Evolutionary conservation across 2,888 invertebrate species (phyloP), one percentile per base, ranked within the genome.

Genomic region (Caenorhabditis sp.): DNA sequence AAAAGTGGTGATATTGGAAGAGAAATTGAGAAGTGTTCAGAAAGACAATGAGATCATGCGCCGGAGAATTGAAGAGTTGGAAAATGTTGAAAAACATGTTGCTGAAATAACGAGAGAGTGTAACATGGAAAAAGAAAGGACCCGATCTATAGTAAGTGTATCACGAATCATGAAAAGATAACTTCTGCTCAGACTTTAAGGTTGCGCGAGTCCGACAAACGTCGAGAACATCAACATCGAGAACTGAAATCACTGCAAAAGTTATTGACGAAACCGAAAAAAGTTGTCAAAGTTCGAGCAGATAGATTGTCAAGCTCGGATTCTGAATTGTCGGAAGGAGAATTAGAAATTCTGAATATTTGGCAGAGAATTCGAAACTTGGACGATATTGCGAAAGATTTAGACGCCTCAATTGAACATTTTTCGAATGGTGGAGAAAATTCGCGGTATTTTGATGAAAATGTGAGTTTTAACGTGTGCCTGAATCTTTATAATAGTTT

Each of bases 391-490:
- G 77, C 79, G 10, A 73, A 68, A 19, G 76, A 78, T 43, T 60
- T 78, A 4, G 79, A 79, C 37, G 69, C 72, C 1, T 75, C 79
- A 21, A 72, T 79, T 12, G 76, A 75, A 17, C 72, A 76, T 51
- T 66, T 69, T 37, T 65, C 68, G 12, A 49, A 61, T 24, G 23
- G 23, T 23, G 24, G n/a, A 43, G 12, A 10, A 19, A 24, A 49
- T 1, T 12, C 10, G 4, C n/a, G 23, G 5, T 2, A 24, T 23
- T 2, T 17, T 6, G 59, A 59, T 12, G n/a, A n/a, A 14, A 58
- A 58, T 23, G 37, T 58, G 58, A 53, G 53, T 19, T 17, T 53
- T 53, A n/a, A 51, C 14, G 8, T 37, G 37, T 8, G 10, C 14
- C 14, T 37, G 37, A 37, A 37, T 10, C 14, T 8, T 10, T 17